Evolutionary conservation across 2,113 vertebrate species (phyloP).

Genomic region (Hystrix cristata): DNA sequence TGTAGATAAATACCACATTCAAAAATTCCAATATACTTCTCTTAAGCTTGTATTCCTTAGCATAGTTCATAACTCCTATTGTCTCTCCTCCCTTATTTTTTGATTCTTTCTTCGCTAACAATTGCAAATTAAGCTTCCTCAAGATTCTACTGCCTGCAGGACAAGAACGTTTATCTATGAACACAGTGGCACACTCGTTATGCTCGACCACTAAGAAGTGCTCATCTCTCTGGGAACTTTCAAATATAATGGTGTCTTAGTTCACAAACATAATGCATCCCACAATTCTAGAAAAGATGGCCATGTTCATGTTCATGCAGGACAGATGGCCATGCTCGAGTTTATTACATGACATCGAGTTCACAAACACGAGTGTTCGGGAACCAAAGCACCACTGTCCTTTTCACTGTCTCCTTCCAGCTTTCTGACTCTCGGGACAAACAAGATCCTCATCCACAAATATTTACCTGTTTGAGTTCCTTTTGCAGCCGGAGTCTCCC

Average conservation of each 20-base stretch:
- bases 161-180: neutral
- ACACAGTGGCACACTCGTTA: neutral
- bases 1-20: neutral
- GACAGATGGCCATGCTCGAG: no score
- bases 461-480: neutral
- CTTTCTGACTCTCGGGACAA: neutral
- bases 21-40: neutral
- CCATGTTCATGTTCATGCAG: no score
- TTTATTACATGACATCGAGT: no score
- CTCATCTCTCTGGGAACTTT: neutral
- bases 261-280: no score
- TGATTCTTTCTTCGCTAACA: neutral
- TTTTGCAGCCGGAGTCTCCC: neutral
- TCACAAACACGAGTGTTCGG: no score
- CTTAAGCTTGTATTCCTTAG: neutral
- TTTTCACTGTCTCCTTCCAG: neutral
- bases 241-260: no score
- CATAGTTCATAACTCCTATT: neutral
- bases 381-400: no score
- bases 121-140: neutral
- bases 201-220: neutral
- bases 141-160: neutral
- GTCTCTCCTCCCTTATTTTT: neutral
- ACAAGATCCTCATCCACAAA: neutral
- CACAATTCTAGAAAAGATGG: no score